phyloP scores from a whole-genome alignment of 2,113 vertebrate genomes.

The Halichoeres trimaculatus region DNA sequence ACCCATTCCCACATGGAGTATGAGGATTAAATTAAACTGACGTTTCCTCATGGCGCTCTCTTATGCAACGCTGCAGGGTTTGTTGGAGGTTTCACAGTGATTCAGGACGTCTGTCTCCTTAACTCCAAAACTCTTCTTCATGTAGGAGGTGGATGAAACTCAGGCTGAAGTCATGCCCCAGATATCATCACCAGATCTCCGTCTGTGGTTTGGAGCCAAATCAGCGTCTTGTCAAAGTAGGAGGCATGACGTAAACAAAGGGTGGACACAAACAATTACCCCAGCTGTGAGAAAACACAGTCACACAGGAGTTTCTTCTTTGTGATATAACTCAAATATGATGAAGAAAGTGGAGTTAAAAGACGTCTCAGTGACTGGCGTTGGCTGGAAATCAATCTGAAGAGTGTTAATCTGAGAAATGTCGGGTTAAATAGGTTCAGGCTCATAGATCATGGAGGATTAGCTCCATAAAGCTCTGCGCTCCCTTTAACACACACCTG shows the following conservation, averaged over 20 bases:
- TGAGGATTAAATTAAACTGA: neutral
- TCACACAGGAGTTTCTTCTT: too few relatives aligned
- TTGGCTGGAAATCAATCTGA: neutral
- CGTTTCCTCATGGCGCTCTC: neutral
- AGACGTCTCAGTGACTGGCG: neutral
- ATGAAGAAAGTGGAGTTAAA: neutral
- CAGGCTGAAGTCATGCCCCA: slow-evolving; percentile 22
- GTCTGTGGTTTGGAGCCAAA: slow-evolving; percentile 11
- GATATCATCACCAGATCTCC: neutral
- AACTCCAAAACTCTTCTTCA: neutral
- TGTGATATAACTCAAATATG: too few relatives aligned
- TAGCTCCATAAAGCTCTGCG: neutral
- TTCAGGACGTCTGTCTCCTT: neutral
- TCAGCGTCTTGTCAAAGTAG: neutral
- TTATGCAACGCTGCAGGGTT: slow-evolving; percentile 1
- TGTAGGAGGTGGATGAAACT: slow-evolving; percentile 15
- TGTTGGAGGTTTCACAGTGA: neutral
- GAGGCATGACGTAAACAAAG: neutral
- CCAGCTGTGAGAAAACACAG: too few relatives aligned
- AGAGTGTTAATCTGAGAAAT: neutral
- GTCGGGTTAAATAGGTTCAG: neutral
- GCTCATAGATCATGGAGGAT: neutral
- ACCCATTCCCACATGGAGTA: slow-evolving; percentile 24
- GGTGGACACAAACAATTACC: slow-evolving; percentile 29
- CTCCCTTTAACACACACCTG: neutral